Base-by-base conservation (phyloP, 2,113 vertebrate species). In the Danionella cerebrum region DNA sequence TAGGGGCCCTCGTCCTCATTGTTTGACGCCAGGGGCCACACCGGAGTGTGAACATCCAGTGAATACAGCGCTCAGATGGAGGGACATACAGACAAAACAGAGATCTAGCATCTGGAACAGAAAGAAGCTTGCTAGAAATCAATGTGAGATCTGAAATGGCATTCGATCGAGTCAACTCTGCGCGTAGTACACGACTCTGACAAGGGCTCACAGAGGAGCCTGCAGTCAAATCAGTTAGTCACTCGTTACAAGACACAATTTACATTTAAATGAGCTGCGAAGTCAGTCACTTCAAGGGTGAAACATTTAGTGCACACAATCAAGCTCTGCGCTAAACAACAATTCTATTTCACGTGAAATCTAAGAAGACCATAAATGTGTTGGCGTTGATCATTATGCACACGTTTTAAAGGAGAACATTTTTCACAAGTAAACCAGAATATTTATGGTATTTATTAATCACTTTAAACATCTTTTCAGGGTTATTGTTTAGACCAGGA, bases 31-130 rank as follows among this genome's bases (percentile, higher is more conserved):
- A 42, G n/a, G 69, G 65, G 27, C 38, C 57, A 8, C 2, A 53
- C 6, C 13, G 11, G 60, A 75, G 70, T 63, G 19, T 9, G 41
- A 44, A 24, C 25, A 35, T 31, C 42, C 69, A 25, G 11, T 8
- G 57, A 69, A 75, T 70, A 51, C 36, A 69, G 65, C 69, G 68
- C 75, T 65, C 62, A 76, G 60, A 65, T 73, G 79, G 80, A 70
- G 62, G 42, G 71, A 67, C 76, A 72, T 38, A 31, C 38, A 70
- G 35, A 70, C 18, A 44, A 57, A 48, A 57, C 31, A 47, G 47
- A 63, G 50, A 60, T 41, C 4, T 12, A 44, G 6, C 19, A 60
- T 36, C 39, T 45, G 1, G 2, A 9, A 7, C 6, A 13, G 58
- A 1, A 13, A n/a, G 11, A 60, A 31, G 16, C 58, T 2, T 29